Conservation (phyloP, 2,113 vertebrate genomes). For the Onychostoma macrolepis region DNA sequence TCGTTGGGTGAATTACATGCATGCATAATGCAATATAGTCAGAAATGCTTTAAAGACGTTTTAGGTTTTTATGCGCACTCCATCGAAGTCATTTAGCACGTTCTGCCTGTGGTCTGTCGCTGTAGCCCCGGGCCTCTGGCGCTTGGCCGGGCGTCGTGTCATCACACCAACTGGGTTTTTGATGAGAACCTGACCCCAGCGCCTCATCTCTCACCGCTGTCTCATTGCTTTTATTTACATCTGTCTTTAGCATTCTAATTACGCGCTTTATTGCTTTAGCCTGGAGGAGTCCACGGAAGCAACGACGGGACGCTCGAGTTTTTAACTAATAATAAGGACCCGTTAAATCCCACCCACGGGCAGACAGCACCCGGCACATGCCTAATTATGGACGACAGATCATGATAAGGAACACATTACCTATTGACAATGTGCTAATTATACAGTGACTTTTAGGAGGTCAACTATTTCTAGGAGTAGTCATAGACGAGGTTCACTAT, state of each 20-base stretch:
- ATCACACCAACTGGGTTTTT: constrained; percentile 86
- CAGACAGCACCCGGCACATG: constrained; percentile 57
- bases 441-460: neutral
- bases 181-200: constrained; percentile 87
- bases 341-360: constrained; percentile 72
- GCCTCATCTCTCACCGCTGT: constrained; percentile 92
- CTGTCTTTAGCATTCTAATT: constrained; percentile 99
- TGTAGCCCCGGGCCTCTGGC: constrained; percentile 81
- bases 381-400: constrained; percentile 62
- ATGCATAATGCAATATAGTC: constrained; percentile 63
- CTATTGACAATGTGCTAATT: neutral
- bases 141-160: constrained; percentile 74
- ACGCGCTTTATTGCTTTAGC: constrained; percentile 99
- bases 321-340: constrained; percentile 87
- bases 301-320: constrained; percentile 79
- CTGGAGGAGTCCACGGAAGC: constrained; percentile 86
- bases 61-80: constrained; percentile 68
- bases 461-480: neutral
- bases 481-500: neutral
- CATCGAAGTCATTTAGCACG: constrained; percentile 81
- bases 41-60: constrained; percentile 43
- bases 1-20: constrained; percentile 52
- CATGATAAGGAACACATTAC: constrained; percentile 32
- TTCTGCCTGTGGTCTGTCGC: constrained; percentile 75
- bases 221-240: constrained; percentile 99